phyloP scores from a whole-genome alignment of 2,113 vertebrate species.

The Empidonax traillii region DNA sequence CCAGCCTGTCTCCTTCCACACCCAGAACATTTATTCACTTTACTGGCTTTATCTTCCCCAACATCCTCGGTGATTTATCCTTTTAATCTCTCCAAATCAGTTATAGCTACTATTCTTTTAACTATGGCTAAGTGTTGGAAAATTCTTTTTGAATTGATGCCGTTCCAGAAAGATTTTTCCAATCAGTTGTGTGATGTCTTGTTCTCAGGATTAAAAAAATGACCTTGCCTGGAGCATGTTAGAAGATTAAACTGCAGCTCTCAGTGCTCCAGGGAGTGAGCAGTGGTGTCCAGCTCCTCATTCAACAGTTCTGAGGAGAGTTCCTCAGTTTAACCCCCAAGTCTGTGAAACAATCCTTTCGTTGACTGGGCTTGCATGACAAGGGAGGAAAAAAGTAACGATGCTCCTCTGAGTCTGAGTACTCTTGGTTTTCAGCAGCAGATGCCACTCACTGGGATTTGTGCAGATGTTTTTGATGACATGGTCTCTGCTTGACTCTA shows the following conservation, averaged over 20 bases:
- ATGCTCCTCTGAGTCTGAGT: neutral
- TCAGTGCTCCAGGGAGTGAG: neutral
- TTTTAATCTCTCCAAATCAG: constrained; percentile 48
- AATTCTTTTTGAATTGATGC: constrained; percentile 46
- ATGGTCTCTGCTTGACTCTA: neutral
- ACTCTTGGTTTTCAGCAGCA: neutral
- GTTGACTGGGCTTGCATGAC: neutral
- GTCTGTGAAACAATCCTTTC: neutral
- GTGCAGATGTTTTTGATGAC: neutral
- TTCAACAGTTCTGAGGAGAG: neutral
- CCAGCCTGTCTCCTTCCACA: constrained; percentile 45
- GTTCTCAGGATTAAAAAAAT: constrained; percentile 43
- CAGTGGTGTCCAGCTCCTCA: constrained; percentile 23
- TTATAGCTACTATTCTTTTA: constrained; percentile 51
- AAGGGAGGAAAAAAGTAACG: neutral
- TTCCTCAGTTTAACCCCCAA: neutral
- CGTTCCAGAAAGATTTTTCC: constrained; percentile 40
- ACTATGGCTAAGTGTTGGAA: constrained; percentile 19
- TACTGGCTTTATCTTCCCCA: constrained; percentile 35
- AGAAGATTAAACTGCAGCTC: constrained; percentile 25
- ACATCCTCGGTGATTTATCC: constrained; percentile 15
- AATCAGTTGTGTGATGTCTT: constrained; percentile 33
- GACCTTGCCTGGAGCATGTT: constrained; percentile 20
- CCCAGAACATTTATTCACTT: constrained; percentile 45
- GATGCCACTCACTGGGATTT: neutral